phyloP scores from a whole-genome alignment of 2,888 invertebrate species.

The Tubiluchus corallicola region DNA sequence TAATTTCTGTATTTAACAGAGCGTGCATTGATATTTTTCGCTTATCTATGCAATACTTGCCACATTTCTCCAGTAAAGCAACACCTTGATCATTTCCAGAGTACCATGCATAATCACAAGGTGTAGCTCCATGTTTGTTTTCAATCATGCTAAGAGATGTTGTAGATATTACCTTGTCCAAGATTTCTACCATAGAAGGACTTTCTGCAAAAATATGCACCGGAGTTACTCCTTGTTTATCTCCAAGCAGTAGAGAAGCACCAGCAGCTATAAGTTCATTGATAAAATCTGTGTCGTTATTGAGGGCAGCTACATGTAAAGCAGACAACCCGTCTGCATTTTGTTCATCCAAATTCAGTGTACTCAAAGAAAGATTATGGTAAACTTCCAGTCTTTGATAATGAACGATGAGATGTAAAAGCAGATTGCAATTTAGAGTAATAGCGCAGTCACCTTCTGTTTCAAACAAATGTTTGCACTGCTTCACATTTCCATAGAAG shows the following conservation, averaged over 20 bases:
- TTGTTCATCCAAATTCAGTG: not conserved
- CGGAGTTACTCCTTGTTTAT: not conserved
- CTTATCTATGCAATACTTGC: not conserved
- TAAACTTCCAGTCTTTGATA: not conserved
- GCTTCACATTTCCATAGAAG: not conserved
- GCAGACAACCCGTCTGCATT: not conserved
- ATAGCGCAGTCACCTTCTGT: too few species aligned
- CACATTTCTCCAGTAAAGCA: not conserved
- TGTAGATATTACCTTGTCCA: too few species aligned
- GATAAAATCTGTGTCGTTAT: not conserved
- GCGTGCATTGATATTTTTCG: not conserved
- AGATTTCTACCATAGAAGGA: not conserved
- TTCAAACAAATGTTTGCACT: too few species aligned
- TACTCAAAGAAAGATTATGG: not conserved
- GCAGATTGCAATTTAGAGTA: not conserved
- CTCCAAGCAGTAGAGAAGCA: not conserved
- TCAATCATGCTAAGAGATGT: too few species aligned
- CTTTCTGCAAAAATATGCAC: not conserved
- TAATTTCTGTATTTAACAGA: too few species aligned
- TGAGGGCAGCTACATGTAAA: not conserved
- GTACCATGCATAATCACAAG: not conserved
- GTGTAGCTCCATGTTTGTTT: not conserved
- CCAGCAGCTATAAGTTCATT: not conserved
- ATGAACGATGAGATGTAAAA: not conserved
- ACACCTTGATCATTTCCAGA: too few species aligned